Evolutionary conservation across 2,113 vertebrate species (phyloP), one percentile per base, ranked within the genome.

Genomic region (Martes martes): DNA sequence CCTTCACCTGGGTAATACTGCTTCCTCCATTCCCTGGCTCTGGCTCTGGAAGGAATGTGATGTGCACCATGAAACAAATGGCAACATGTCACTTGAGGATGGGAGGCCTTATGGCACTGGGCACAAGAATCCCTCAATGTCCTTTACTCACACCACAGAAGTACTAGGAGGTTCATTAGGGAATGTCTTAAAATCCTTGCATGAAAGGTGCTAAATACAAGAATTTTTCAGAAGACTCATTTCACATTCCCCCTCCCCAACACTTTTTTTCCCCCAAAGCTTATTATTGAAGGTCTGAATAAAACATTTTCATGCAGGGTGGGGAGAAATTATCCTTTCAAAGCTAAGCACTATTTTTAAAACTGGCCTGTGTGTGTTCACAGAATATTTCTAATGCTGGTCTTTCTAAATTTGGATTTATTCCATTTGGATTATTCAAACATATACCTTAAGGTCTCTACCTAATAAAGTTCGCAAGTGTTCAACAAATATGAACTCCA

Each of bases 341-440:
- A 61, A 94, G 89, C 78, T 80, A n/a, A 36, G 23, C 16, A 76
- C 69, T 95, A 67, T 95, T 95, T 95, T 82, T 78, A 95, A 95
- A 93, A 79, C 59, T 65, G 61, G 88, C 95, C 57, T 79, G 36
- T 74, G 42, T 90, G 33, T 71, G 5, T 69, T 91, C 89, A 69
- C 36, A 33, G 42, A 50, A 21, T 78, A 69, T 81, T 91, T 94
- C 81, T 52, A 81, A 91, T 50, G 33, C 9, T 63, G 74, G 26
- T 45, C 18, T 73, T 92, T 84, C 84, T 74, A 84, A 84, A 73
- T 82, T 81, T 82, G 36, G 55, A 31, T 61, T 85, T 85, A 88
- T 74, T 85, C 78, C 11, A 79, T 83, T 83, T 65, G 31, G 33
- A 80, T 96, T 59, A 88, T 69, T 84, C 74, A 87, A 91, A 89